A percentile compares a stretch with the other conserved stretches of the same genome.
These are phyloP conservation scores for Andrena bucephala DNA, from an alignment of 2,888 invertebrate genomes.

Conservation along the genomic window DNA sequence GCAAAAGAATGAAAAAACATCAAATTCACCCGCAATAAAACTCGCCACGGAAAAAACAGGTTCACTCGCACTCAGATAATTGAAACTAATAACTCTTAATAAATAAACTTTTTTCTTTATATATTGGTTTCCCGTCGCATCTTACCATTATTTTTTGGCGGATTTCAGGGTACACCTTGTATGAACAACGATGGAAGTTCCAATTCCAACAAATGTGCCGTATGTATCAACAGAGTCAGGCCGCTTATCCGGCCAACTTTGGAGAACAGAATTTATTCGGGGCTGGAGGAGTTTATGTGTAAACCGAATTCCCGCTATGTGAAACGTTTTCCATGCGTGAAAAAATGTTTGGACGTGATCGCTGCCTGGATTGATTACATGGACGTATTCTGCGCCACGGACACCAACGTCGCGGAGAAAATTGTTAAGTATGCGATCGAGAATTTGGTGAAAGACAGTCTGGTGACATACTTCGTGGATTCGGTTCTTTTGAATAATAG, in stretches of 20 bases:
- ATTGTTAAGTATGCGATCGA: slow-evolving; percentile 62
- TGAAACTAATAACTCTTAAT: no score
- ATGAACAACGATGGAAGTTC: slow-evolving; percentile 2
- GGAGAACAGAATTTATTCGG: slow-evolving; percentile 71
- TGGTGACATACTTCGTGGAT: slow-evolving; percentile 73
- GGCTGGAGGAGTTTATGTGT: slow-evolving; percentile 74
- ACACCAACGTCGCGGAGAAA: slow-evolving; percentile 36
- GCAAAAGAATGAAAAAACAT: no score
- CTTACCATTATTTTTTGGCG: background rate
- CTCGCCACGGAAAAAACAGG: no score
- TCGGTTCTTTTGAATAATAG: slow-evolving; percentile 75
- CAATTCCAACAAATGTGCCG: slow-evolving; percentile 59
- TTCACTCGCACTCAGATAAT: no score
- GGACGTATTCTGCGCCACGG: slow-evolving; percentile 49
- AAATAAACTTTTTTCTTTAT: no score
- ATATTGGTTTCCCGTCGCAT: no score
- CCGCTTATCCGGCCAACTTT: slow-evolving; percentile 74
- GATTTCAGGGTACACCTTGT: slow-evolving; percentile 3
- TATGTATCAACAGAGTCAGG: slow-evolving; percentile 73
- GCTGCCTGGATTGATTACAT: slow-evolving; percentile 46
- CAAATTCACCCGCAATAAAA: no score
- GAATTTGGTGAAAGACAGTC: slow-evolving; percentile 69
- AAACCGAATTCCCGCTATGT: slow-evolving; percentile 35
- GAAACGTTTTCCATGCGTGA: slow-evolving; percentile 64
- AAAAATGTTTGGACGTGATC: slow-evolving; percentile 65